phyloP scores from a whole-genome alignment of 1,140 invertebrate species.

The Drosophila murphyi region DNA sequence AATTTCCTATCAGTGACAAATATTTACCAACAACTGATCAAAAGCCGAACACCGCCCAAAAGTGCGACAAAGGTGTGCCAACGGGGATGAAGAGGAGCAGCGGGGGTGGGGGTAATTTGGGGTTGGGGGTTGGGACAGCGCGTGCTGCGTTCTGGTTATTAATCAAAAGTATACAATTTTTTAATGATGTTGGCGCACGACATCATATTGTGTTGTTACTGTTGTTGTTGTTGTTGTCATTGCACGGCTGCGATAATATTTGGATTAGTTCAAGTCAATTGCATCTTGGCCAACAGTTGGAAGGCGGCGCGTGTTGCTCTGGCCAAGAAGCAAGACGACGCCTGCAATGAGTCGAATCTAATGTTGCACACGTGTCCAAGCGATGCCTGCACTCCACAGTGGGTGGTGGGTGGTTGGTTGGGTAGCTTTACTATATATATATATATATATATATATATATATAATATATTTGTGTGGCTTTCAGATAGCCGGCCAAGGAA shows the following conservation, averaged over 20 bases:
- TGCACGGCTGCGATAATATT: conserved; percentile 77
- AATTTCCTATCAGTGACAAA: conserved; percentile 63
- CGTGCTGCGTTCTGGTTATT: conserved; percentile 70
- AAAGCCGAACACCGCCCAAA: conserved; percentile 52
- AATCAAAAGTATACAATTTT: conserved; percentile 75
- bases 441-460: too few relatives aligned
- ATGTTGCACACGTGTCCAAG: conserved; percentile 77
- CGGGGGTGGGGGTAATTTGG: too few relatives aligned
- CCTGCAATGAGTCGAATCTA: conserved; percentile 74
- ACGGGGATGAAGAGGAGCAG: too few relatives aligned
- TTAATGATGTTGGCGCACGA: conserved; percentile 77
- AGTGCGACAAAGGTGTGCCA: neutral
- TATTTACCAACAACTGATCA: conserved; percentile 72
- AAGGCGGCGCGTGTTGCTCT: conserved; percentile 52
- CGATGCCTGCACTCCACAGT: conserved; percentile 53
- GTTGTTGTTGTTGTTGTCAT: conserved; percentile 55
- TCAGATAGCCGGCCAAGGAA: conserved; percentile 57
- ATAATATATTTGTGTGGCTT: conserved; percentile 9
- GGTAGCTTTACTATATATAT: conserved; percentile 4
- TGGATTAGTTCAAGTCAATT: conserved; percentile 83
- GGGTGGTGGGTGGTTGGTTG: conserved; percentile 33
- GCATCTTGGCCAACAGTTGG: conserved; percentile 57
- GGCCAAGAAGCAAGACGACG: conserved; percentile 10
- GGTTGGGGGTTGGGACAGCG: conserved; percentile 10
- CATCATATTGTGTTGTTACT: conserved; percentile 36